Percentiles rank a stretch among this genome's conserved stretches.
phyloP scores from a whole-genome alignment of 2,797 vertebrate species.

The Cyprinodon diabolis region DNA sequence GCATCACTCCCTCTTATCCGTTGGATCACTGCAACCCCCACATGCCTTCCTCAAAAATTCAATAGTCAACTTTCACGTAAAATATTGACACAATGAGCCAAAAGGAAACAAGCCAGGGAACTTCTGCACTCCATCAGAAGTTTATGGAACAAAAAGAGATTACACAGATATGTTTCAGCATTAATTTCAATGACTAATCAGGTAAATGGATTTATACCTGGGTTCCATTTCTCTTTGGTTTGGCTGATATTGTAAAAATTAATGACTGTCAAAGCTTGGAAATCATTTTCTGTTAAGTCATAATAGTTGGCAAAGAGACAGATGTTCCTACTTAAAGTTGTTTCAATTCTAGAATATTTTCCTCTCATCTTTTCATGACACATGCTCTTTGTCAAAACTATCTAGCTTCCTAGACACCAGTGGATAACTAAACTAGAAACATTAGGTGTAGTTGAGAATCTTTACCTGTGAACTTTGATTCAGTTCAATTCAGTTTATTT shows the following conservation, averaged over 20 bases:
- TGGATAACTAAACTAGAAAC: too few relatives aligned
- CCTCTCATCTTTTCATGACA: too few relatives aligned
- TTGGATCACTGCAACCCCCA: conserved; percentile 29
- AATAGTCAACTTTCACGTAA: conserved; percentile 30
- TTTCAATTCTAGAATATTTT: too few relatives aligned
- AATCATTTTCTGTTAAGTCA: not conserved
- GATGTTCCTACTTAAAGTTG: not conserved
- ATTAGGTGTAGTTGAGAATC: too few relatives aligned
- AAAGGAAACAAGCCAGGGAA: conserved; percentile 15
- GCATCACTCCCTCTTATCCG: conserved; percentile 46
- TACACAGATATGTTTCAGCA: conserved; percentile 3
- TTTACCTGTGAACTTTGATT: too few relatives aligned
- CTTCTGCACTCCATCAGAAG: not conserved
- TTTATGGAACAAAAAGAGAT: conserved; percentile 14
- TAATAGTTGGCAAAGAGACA: not conserved
- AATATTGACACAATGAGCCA: conserved; percentile 25
- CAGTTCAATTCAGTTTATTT: too few relatives aligned
- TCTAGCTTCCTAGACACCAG: too few relatives aligned
- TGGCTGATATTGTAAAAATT: not conserved
- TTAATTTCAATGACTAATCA: conserved; percentile 26
- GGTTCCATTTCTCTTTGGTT: conserved; percentile 1
- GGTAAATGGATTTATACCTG: not conserved
- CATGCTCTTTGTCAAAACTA: too few relatives aligned
- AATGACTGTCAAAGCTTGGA: not conserved
- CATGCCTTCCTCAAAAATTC: conserved; percentile 5